Percentiles rank a stretch among this genome's conserved stretches.
phyloP scores from a whole-genome alignment of 2,797 vertebrate genomes.

The Balearica regulorum region DNA sequence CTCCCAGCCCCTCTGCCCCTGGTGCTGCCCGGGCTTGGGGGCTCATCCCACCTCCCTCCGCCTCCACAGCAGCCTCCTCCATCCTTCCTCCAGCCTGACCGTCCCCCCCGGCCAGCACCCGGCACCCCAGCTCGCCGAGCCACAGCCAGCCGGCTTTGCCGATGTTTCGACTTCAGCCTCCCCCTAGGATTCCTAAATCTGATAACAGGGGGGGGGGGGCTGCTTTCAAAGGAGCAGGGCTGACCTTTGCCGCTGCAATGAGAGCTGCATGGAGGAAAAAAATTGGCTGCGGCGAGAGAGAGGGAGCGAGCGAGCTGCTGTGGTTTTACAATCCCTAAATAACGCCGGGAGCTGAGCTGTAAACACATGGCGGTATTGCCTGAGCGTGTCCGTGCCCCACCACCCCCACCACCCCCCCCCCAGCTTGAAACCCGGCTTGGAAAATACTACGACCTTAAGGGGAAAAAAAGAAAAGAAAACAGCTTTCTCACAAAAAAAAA shows the following conservation, averaged over 20 bases:
- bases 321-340: slow-evolving; percentile 64
- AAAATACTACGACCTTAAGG: slow-evolving; percentile 19
- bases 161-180: slow-evolving; percentile 25
- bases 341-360: slow-evolving; percentile 50
- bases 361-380: slow-evolving; percentile 30
- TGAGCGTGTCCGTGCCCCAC: neutral
- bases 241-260: slow-evolving; percentile 68
- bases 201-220: slow-evolving; percentile 24
- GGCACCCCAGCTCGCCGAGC: neutral
- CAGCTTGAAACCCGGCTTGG: neutral
- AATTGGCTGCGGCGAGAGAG: slow-evolving; percentile 36
- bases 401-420: too few species aligned
- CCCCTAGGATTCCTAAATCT: slow-evolving; percentile 59
- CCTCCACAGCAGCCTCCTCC: neutral
- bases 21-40: neutral
- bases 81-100: neutral
- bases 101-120: neutral
- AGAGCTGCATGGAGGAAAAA: slow-evolving; percentile 48
- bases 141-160: slow-evolving; percentile 10
- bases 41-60: neutral
- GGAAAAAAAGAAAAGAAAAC: neutral
- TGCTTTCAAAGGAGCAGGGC: slow-evolving; percentile 56
- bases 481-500: neutral
- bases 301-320: slow-evolving; percentile 27
- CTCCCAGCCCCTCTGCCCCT: neutral